phyloP scores from a whole-genome alignment of 2,113 vertebrate genomes.

The Jacana jacana region DNA sequence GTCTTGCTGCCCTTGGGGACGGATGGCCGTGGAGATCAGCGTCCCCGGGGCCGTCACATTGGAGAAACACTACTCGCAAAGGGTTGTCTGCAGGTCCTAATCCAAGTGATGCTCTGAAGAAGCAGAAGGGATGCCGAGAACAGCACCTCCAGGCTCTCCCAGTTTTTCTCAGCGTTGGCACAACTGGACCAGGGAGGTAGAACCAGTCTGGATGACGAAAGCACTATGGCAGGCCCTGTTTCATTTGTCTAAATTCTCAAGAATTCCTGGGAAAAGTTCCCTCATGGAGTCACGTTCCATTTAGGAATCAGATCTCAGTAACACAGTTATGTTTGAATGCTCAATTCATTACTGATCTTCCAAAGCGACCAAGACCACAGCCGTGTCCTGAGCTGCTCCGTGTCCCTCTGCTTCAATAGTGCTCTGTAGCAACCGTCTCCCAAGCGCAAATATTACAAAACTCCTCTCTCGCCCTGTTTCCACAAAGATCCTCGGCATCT shows the following conservation, averaged over 20 bases:
- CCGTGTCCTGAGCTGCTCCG: background rate
- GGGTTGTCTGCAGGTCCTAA: background rate
- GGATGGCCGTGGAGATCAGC: no score
- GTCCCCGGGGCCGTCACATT: no score
- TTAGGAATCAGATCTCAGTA: background rate
- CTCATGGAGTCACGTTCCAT: background rate
- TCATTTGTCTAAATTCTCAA: background rate
- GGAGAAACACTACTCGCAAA: background rate
- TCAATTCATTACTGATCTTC: background rate
- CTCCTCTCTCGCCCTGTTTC: background rate
- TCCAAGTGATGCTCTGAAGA: background rate
- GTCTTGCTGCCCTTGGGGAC: background rate
- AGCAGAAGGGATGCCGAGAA: background rate
- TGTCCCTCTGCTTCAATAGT: background rate
- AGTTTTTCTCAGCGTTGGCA: background rate
- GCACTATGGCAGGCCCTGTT: no score
- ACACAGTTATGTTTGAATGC: background rate
- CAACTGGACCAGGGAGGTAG: background rate
- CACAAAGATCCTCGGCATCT: background rate
- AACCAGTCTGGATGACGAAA: background rate
- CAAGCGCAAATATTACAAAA: background rate
- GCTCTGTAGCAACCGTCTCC: fast-evolving
- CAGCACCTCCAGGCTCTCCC: background rate
- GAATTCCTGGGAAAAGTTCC: background rate
- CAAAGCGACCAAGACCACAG: background rate